These are phyloP conservation scores for Chelonoidis abingdonii DNA, from an alignment of 2,113 vertebrate genomes.

Conservation along the genomic window DNA sequence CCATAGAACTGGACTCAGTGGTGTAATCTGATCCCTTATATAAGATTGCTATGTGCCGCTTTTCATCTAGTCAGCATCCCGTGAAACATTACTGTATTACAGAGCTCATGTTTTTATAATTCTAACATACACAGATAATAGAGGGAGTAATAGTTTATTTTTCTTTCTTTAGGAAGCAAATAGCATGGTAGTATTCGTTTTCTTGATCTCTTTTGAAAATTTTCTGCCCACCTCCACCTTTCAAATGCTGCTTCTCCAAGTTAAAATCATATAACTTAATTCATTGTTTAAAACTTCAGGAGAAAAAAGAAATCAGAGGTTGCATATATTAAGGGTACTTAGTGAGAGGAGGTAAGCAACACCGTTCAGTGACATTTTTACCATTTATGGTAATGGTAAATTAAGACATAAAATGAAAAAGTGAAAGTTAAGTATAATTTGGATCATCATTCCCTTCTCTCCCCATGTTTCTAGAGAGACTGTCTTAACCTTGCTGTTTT, in stretches of 20 bases:
- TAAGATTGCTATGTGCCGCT: not conserved
- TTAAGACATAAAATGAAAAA: not conserved
- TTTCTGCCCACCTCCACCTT: not conserved
- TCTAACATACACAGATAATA: not conserved
- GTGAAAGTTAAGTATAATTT: not conserved
- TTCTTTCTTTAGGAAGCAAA: not conserved
- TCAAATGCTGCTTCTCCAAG: not conserved
- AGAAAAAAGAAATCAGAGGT: not conserved
- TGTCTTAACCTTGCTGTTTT: not conserved
- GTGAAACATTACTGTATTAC: not conserved
- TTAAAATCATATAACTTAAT: not conserved
- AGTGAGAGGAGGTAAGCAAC: not conserved
- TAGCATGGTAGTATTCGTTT: not conserved
- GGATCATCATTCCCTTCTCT: not conserved
- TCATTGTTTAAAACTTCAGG: not conserved
- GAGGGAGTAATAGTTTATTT: not conserved
- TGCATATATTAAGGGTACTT: not conserved
- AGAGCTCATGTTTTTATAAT: not conserved
- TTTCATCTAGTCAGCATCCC: not conserved
- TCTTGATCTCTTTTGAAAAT: not conserved
- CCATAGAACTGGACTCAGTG: not conserved
- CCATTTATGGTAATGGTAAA: not conserved
- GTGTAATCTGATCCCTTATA: rapidly evolving
- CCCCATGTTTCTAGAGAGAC: not conserved
- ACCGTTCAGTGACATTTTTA: not conserved